Evolutionary conservation across 2,888 invertebrate species (phyloP).

Genomic region (Papilio elwesi): DNA sequence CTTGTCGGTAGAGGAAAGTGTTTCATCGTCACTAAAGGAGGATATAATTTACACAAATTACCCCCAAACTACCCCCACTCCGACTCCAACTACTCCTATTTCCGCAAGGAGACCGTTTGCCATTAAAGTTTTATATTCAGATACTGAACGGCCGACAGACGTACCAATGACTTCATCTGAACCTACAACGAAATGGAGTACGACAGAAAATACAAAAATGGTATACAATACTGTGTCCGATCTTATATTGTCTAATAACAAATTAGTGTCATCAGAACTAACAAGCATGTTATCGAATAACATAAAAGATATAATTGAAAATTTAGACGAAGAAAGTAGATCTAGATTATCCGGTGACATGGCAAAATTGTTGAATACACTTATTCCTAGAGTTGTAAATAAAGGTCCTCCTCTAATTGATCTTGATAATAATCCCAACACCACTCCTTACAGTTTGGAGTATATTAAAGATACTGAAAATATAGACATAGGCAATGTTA

Average conservation of each 20-base stretch:
- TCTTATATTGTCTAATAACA: constrained; percentile 77
- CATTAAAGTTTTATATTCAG: constrained; percentile 77
- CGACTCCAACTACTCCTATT: constrained; percentile 69
- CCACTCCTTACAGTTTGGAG: constrained; percentile 80
- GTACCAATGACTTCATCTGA: constrained; percentile 70
- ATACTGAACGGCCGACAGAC: constrained; percentile 75
- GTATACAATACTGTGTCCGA: constrained; percentile 81
- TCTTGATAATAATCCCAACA: constrained; percentile 66
- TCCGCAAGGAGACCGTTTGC: constrained; percentile 81
- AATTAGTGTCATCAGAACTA: constrained; percentile 79
- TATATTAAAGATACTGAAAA: constrained; percentile 78
- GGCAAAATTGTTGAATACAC: constrained; percentile 77
- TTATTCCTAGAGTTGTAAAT: constrained; percentile 78
- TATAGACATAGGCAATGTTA: constrained; percentile 63
- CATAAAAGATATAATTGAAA: constrained; percentile 74
- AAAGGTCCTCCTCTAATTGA: constrained; percentile 65
- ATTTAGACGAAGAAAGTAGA: constrained; percentile 76
- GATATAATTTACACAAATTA: constrained; percentile 66
- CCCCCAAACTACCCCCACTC: constrained; percentile 56
- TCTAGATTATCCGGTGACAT: constrained; percentile 81
- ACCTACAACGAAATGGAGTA: constrained; percentile 65
- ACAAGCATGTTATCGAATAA: constrained; percentile 82
- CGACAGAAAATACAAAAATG: constrained; percentile 77
- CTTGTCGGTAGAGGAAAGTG: constrained; percentile 72
- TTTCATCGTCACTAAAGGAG: constrained; percentile 71